Evolutionary conservation across 2,113 vertebrate genomes (phyloP).

Genomic region (Plestiodon gilberti): DNA sequence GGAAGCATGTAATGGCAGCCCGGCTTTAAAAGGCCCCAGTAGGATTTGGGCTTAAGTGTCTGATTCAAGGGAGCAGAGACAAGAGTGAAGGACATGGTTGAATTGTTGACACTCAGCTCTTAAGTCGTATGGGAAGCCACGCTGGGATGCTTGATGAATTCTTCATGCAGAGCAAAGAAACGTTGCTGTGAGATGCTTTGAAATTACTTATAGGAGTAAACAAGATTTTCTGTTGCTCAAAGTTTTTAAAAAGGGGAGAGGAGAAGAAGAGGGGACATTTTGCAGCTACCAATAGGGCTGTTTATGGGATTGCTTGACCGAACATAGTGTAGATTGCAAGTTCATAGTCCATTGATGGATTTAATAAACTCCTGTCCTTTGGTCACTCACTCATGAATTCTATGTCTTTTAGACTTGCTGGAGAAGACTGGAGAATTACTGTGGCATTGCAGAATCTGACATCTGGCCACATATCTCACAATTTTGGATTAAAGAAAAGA

Average conservation of each 20-base stretch:
- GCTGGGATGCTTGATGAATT: neutral
- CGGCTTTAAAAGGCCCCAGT: neutral
- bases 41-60: neutral
- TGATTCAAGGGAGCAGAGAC: neutral
- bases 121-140: neutral
- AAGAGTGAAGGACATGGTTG: neutral
- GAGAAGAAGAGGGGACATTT: neutral
- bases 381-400: neutral
- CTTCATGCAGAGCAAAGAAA: neutral
- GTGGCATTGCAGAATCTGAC: neutral
- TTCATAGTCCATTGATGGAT: neutral
- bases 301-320: neutral
- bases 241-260: neutral
- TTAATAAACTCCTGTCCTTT: neutral
- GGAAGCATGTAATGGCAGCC: too few species aligned
- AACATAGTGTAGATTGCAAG: neutral
- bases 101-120: neutral
- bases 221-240: neutral
- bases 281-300: neutral
- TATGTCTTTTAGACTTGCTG: neutral
- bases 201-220: neutral
- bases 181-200: neutral
- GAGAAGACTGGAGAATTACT: neutral
- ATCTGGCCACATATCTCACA: too few species aligned
- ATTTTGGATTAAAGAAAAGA: neutral